phyloP scores from a whole-genome alignment of 2,888 invertebrate genomes.

The Choreutis nemorana region DNA sequence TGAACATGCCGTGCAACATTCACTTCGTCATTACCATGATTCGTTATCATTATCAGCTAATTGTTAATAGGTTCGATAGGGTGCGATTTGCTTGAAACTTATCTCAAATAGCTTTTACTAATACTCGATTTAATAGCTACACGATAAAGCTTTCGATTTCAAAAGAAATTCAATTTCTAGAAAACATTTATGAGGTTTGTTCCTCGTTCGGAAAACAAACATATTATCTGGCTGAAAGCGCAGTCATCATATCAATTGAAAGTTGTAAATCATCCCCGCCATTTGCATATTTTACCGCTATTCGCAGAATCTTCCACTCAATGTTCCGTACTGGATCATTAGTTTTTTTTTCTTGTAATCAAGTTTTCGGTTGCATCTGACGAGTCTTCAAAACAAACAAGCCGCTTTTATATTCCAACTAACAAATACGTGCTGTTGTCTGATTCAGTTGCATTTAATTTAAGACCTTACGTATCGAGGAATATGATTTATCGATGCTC shows the following conservation, averaged over 20 bases:
- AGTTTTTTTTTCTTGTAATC: conserved; percentile 44
- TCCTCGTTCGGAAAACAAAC: no score
- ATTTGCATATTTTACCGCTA: conserved; percentile 59
- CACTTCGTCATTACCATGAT: conserved; percentile 40
- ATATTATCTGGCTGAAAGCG: no score
- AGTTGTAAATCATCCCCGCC: conserved; percentile 29
- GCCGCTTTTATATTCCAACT: conserved; percentile 20
- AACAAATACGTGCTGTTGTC: conserved; percentile 19
- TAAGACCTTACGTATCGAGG: neutral
- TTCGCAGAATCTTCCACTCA: conserved; percentile 34
- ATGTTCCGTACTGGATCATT: conserved; percentile 41
- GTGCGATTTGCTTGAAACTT: no score
- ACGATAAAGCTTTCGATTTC: no score
- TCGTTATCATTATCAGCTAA: conserved; percentile 29
- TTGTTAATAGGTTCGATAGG: conserved; percentile 7
- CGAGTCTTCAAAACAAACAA: conserved; percentile 49
- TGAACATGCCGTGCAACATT: conserved; percentile 46
- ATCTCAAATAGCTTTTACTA: no score
- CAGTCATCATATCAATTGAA: no score
- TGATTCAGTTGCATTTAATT: conserved; percentile 3
- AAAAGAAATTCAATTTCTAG: no score
- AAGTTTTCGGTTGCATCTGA: conserved; percentile 41
- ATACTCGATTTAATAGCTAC: no score
- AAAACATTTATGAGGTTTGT: no score
- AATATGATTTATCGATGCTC: neutral